Evolutionary conservation across 2,888 invertebrate genomes (phyloP).

Genomic region (Eristalis intricaria): DNA sequence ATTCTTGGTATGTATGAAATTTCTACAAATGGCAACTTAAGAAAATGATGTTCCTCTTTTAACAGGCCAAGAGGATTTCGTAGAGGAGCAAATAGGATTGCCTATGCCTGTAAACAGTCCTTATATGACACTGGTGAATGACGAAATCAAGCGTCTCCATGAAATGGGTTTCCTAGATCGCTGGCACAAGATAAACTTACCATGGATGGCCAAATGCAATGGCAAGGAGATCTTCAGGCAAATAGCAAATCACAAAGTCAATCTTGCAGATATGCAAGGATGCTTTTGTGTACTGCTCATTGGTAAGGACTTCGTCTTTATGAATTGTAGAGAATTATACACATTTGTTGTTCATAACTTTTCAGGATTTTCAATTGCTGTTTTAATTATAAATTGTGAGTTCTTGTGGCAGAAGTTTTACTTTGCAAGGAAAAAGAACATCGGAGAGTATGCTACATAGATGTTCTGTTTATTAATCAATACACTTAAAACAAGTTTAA

Average conservation of each 20-base stretch:
- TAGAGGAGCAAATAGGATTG: conserved; percentile 90
- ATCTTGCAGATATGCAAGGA: conserved; percentile 95
- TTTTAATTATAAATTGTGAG: conserved; percentile 74
- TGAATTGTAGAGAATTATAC: neutral
- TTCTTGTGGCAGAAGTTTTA: conserved; percentile 75
- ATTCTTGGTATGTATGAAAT: conserved; percentile 83
- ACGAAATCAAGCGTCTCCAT: conserved; percentile 90
- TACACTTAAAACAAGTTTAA: too few relatives aligned
- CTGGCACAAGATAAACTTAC: conserved; percentile 90
- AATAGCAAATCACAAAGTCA: conserved; percentile 93
- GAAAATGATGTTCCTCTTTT: conserved; percentile 59
- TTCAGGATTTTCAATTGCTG: conserved; percentile 75
- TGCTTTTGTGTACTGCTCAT: conserved; percentile 92
- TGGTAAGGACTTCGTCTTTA: conserved; percentile 82
- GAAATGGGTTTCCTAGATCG: conserved; percentile 92
- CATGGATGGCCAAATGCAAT: conserved; percentile 90
- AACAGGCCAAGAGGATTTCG: conserved; percentile 88
- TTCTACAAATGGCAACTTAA: neutral
- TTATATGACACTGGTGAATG: conserved; percentile 88
- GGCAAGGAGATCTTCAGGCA: conserved; percentile 84
- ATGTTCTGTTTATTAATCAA: neutral
- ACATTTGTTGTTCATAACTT: neutral
- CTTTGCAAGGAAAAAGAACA: conserved; percentile 50
- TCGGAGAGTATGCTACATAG: conserved; percentile 66
- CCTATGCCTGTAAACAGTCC: conserved; percentile 89